These are phyloP conservation scores for Zonitis immaculata DNA, from an alignment of 2,888 invertebrate species.

Conservation along the genomic window DNA sequence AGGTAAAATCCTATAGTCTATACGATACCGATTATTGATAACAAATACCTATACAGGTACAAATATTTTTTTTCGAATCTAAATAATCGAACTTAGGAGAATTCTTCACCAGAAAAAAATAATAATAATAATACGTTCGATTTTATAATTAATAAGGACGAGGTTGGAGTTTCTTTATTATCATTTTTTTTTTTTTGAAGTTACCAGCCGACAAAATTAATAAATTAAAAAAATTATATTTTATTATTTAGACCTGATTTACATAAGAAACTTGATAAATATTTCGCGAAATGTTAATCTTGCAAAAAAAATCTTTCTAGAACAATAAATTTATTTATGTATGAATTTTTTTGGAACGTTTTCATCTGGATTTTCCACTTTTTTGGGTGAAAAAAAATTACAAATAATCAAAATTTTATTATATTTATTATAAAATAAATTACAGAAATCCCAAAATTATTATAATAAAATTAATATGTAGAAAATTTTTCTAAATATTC, in stretches of 20 bases:
- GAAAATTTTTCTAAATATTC: background rate
- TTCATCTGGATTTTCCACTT: too few species aligned
- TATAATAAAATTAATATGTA: background rate
- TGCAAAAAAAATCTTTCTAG: too few species aligned
- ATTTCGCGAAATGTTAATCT: background rate
- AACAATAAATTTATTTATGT: background rate
- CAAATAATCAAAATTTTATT: background rate
- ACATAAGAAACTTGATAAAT: conserved; percentile 16
- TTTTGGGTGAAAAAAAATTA: background rate
- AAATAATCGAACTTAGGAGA: too few species aligned
- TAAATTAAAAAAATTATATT: conserved; percentile 7
- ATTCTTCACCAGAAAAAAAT: too few species aligned
- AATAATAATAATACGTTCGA: too few species aligned
- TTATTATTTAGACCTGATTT: conserved; percentile 14
- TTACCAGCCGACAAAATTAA: background rate
- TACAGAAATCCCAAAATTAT: background rate
- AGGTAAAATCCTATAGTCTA: conserved; percentile 15
- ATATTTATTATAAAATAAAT: background rate
- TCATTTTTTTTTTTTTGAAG: too few species aligned
- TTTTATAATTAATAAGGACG: background rate
- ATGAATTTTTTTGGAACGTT: too few species aligned
- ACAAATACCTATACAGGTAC: too few species aligned
- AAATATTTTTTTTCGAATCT: too few species aligned
- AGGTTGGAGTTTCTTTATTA: background rate
- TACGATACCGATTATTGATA: conserved; percentile 23